Evolutionary conservation across 2,888 invertebrate genomes (phyloP), one percentile per base, ranked within the genome.

Genomic region (Plemyria rubiginata): DNA sequence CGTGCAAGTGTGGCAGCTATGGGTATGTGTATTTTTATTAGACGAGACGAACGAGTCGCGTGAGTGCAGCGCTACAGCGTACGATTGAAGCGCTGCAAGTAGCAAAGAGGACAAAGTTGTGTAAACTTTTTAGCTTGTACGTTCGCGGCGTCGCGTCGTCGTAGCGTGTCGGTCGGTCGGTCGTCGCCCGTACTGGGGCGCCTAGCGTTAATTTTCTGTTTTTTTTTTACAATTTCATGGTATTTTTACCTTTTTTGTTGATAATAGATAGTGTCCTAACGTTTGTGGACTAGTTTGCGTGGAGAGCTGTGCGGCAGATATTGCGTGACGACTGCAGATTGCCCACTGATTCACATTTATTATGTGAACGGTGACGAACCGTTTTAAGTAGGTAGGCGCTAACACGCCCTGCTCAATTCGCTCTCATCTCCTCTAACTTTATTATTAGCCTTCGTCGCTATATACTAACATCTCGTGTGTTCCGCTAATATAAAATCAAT

Each of bases 111-210:
- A 73, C 13, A 75, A 77, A 86, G 89, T 90, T 90, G 88, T 88
- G 85, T 89, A 88, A 88, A 89, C 85, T 87, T 90, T 88, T 88
- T n/a, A n/a, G n/a, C n/a, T n/a, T n/a, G n/a, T n/a, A n/a, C n/a
- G n/a, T n/a, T n/a, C n/a, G n/a, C n/a, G n/a, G n/a, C n/a, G n/a
- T n/a, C n/a, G n/a, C n/a, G n/a, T n/a, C n/a, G n/a, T 22, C 87
- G 88, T 87, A 86, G 84, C 80, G 83, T 81, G 70, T 74, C 69
- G 73, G 11, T 38, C 69, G 73, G 11, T 38, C 32, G 40, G 41
- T 13, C n/a, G 78, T 80, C 81, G 85, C 78, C 74, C 78, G 78
- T 76, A 82, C 79, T 74, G 22, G 81, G 77, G 79, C 75, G 80
- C 79, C 80, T 77, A 76, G 80, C 77, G 79, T 73, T 73, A 9